Conservation (phyloP, 2,113 vertebrate genomes). For the Mugil cephalus region DNA sequence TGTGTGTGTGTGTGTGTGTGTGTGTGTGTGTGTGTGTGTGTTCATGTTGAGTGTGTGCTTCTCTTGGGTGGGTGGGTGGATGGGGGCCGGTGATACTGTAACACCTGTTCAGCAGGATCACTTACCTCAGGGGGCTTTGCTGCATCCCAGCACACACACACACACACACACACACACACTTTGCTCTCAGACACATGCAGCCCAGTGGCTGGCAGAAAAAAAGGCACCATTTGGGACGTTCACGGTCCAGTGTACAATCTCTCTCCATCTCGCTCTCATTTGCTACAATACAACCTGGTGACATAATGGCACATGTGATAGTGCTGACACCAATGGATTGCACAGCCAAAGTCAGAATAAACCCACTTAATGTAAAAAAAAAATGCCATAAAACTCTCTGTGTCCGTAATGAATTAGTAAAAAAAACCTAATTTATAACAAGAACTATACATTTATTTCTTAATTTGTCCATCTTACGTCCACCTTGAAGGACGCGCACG, state of each 20-base stretch:
- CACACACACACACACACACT: conserved; percentile 23
- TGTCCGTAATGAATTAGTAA: too few relatives aligned
- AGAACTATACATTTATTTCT: not conserved
- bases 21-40: conserved; percentile 20
- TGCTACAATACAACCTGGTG: conserved; percentile 20
- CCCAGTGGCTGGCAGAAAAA: conserved; percentile 67
- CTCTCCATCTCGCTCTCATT: conserved; percentile 22
- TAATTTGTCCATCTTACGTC: not conserved
- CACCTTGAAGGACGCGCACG: too few relatives aligned
- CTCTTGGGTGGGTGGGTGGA: conserved; percentile 5
- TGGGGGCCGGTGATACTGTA: conserved; percentile 72
- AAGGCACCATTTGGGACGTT: conserved; percentile 78
- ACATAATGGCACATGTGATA: conserved; percentile 10
- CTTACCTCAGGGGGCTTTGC: conserved; percentile 68
- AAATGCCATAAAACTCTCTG: too few relatives aligned
- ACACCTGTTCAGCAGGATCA: conserved; percentile 82
- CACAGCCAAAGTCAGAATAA: not conserved
- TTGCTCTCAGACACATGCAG: conserved; percentile 23
- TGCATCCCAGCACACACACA: conserved; percentile 31
- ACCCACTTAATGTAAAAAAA: not conserved
- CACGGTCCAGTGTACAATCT: conserved; percentile 78
- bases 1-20: conserved; percentile 23
- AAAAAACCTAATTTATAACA: not conserved
- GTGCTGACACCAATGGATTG: conserved; percentile 15
- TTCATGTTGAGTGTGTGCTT: conserved; percentile 13